Evolutionary conservation across 2,113 vertebrate genomes (phyloP), one percentile per base, ranked within the genome.

Genomic region (Pituophis catenifer): DNA sequence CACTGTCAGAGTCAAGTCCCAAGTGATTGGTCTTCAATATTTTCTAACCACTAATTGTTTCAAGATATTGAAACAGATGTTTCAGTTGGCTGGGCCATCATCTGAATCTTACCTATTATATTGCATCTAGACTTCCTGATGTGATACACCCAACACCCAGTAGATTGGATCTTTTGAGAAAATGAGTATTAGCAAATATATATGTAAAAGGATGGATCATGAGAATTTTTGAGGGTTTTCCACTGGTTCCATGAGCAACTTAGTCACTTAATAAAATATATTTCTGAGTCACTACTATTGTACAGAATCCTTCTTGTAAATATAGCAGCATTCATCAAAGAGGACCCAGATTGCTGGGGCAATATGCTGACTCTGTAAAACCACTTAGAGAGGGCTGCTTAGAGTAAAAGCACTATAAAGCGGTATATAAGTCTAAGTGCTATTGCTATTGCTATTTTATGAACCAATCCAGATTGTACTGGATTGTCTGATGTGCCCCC

Each of bases 31-130:
- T 88, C 62, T 65, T 94, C 85, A 13, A 44, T 24, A 58, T 85
- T 85, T 62, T 92, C 92, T 93, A 91, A 93, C 85, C 94, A 59
- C 86, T 93, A 92, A 59, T 52, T 93, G 91, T 8, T 94, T 93
- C 91, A 70, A 93, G 88, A 94, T 90, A 9, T 75, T 62, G 55
- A 89, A 93, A 93, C 62, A 3, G 0, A 23, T n/a, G 33, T 88
- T 29, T 90, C 86, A 93, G 86, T 33, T 50, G 7, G 29, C 1
- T 93, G 89, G 94, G 90, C 89, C 90, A 48, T 55, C 90, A 89
- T 92, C 48, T 50, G 57, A 50, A 88, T n/a, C 0, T 2, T 86
- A 52, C 50, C 87, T n/a, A 90, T 91, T 86, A 86, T 65, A 86
- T 33, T 93, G 65, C 0, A 24, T 0, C 58, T 75, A 33, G 59